phyloP scores from a whole-genome alignment of 2,888 invertebrate genomes.

The Ctenicera cuprea region DNA sequence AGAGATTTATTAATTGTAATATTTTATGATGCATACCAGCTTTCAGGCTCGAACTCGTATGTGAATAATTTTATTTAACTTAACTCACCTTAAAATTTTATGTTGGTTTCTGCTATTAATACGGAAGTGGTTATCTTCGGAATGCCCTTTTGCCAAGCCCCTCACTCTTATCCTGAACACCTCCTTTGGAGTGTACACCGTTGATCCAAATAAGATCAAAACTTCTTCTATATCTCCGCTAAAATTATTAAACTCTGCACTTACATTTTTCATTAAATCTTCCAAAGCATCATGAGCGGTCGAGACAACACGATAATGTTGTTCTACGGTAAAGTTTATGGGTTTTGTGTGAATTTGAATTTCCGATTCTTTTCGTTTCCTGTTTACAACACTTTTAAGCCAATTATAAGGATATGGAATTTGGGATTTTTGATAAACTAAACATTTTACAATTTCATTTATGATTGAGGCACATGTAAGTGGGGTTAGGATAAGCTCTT shows the following conservation, averaged over 20 bases:
- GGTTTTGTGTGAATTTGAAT: conserved; percentile 3
- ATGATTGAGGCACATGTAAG: conserved; percentile 76
- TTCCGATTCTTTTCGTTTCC: conserved; percentile 58
- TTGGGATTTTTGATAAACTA: conserved; percentile 76
- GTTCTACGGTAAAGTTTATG: conserved; percentile 61
- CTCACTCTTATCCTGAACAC: conserved; percentile 62
- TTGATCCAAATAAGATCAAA: conserved; percentile 65
- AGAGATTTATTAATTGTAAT: too few relatives aligned
- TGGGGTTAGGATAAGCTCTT: conserved; percentile 74
- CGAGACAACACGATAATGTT: conserved; percentile 63
- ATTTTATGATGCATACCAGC: too few relatives aligned
- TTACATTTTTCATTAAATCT: conserved; percentile 62
- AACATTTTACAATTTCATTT: conserved; percentile 76
- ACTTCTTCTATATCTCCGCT: conserved; percentile 62
- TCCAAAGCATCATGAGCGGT: conserved; percentile 64
- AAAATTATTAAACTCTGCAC: conserved; percentile 59
- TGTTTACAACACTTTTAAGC: conserved; percentile 64
- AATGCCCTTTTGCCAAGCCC: conserved; percentile 60
- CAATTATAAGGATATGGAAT: conserved; percentile 67
- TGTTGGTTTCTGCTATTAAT: conserved; percentile 62
- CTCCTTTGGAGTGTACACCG: conserved; percentile 64
- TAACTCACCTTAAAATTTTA: conserved; percentile 65
- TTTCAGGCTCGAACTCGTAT: too few relatives aligned
- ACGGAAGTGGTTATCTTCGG: conserved; percentile 64
- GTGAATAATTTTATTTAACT: conserved; percentile 27